Evolutionary conservation across 2,113 vertebrate genomes (phyloP).

Genomic region (Hydrochoerus hydrochaeris): DNA sequence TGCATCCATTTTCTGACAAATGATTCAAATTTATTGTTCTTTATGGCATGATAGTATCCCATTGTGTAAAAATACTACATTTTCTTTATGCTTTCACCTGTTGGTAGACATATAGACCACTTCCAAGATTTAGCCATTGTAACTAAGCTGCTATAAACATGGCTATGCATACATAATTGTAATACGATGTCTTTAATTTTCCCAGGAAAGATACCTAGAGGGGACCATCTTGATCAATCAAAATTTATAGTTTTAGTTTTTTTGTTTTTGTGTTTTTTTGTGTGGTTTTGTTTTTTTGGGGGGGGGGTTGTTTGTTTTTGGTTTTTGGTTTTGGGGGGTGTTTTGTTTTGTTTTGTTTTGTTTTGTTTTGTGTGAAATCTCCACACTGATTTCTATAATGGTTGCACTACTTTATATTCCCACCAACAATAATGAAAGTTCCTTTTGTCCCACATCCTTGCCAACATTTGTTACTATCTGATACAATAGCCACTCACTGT

Average conservation of each 20-base stretch:
- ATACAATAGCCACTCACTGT: not conserved
- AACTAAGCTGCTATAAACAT: not conserved
- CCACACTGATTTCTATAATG: not conserved
- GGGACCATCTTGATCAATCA: not conserved
- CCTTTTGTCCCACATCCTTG: not conserved
- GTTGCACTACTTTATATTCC: not conserved
- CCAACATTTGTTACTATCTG: not conserved
- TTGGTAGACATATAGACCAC: not conserved
- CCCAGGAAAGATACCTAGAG: not conserved
- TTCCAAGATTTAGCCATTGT: not conserved
- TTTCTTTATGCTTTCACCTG: not conserved
- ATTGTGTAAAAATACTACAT: not conserved
- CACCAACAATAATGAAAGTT: not conserved
- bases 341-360: too few relatives aligned
- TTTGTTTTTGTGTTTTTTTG: not conserved
- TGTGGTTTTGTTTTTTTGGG: too few relatives aligned
- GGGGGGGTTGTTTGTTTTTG: too few relatives aligned
- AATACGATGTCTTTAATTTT: not conserved
- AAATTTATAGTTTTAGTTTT: not conserved
- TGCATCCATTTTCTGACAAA: not conserved
- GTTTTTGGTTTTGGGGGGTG: too few relatives aligned
- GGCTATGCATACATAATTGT: not conserved
- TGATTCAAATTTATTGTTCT: not conserved
- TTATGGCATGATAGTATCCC: not conserved
- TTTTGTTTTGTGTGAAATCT: not conserved